Conservation (phyloP, 2,113 vertebrate species). For the Pimephales promelas region DNA sequence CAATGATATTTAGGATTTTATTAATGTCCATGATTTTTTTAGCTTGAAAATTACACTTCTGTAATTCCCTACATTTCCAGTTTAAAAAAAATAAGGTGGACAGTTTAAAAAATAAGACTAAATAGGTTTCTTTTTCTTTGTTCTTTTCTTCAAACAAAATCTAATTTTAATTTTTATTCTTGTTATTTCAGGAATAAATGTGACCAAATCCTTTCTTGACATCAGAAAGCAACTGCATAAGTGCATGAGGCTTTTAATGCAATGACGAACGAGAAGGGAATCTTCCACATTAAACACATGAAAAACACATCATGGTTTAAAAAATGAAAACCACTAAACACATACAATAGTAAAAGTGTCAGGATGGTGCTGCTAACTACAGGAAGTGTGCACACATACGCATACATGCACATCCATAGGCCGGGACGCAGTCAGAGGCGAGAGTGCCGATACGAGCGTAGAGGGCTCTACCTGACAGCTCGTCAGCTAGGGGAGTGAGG, state of each 20-base stretch:
- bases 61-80: no score
- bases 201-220: neutral
- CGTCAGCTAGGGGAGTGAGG: conserved; percentile 98
- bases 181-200: neutral
- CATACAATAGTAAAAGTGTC: neutral
- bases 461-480: conserved; percentile 99
- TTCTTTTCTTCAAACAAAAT: neutral
- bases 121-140: no score
- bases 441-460: conserved; percentile 48
- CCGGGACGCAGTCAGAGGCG: conserved; percentile 12
- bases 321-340: neutral
- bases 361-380: neutral
- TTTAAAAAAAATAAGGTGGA: no score
- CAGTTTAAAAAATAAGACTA: no score
- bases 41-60: no score
- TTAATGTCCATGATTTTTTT: no score
- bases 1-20: no score
- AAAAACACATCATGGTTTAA: neutral
- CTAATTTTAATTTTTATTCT: neutral
- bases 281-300: neutral
- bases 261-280: neutral
- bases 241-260: neutral
- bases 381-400: conserved; percentile 27
- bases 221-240: conserved; percentile 1
- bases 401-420: neutral